Conservation (phyloP, 2,888 invertebrate genomes). For the Melinopterus prodromus region DNA sequence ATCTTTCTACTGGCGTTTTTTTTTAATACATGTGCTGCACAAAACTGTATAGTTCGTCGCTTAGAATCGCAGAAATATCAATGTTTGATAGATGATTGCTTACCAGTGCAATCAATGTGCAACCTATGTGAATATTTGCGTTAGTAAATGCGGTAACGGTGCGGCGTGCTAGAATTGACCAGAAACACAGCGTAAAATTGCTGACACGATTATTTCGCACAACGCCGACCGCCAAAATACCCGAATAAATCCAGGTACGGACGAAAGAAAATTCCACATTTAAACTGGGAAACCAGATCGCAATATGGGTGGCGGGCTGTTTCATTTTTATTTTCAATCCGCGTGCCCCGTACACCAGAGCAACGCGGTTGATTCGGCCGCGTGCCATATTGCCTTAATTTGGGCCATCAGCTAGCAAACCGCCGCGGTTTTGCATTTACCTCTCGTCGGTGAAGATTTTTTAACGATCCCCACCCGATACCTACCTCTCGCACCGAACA, state of each 20-base stretch:
- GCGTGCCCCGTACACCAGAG: constrained; percentile 47
- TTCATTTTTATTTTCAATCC: constrained; percentile 51
- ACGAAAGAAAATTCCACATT: not conserved
- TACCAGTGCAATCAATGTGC: not conserved
- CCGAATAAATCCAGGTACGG: not conserved
- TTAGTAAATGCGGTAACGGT: not conserved
- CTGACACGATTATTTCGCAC: not conserved
- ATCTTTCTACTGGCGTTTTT: too few relatives aligned
- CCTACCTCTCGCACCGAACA: not conserved
- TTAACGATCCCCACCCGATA: not conserved
- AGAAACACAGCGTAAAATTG: not conserved
- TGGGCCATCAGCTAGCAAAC: constrained; percentile 46
- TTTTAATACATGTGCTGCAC: not conserved
- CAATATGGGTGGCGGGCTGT: constrained; percentile 45
- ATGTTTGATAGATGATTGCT: not conserved
- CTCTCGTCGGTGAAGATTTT: constrained; percentile 32
- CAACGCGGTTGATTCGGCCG: constrained; percentile 49
- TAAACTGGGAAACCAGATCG: constrained; percentile 20
- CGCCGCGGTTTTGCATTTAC: constrained; percentile 45
- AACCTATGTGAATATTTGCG: not conserved
- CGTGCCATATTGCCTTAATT: constrained; percentile 51
- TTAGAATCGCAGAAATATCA: not conserved
- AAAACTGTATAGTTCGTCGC: not conserved
- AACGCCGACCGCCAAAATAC: not conserved
- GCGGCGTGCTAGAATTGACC: not conserved